phyloP scores from a whole-genome alignment of 2,797 vertebrate species.

The Hippocampus kuda region DNA sequence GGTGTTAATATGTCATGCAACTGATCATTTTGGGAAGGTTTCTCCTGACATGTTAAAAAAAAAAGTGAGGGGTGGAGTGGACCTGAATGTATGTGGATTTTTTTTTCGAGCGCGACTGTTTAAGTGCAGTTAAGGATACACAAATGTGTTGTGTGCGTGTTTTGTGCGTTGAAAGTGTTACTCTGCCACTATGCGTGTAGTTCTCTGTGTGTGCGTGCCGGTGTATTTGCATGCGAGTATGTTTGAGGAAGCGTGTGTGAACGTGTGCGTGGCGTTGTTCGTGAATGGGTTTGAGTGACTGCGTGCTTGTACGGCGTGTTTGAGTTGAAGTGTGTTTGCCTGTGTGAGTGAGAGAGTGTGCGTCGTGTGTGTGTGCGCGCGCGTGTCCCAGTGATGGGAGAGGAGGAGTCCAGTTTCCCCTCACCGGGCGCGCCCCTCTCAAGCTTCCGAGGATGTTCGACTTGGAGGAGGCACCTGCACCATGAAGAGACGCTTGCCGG shows the following conservation, averaged over 20 bases:
- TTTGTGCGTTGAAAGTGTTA: too few species aligned
- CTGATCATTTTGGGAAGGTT: background rate
- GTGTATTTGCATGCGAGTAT: background rate
- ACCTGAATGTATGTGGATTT: background rate
- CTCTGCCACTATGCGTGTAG: background rate
- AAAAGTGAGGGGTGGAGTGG: background rate
- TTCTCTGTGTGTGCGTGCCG: background rate
- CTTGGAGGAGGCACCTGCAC: slow-evolving; percentile 50
- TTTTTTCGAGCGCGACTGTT: background rate
- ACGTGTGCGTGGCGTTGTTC: background rate
- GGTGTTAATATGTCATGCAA: background rate
- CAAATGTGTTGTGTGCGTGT: too few species aligned
- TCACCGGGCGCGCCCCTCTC: slow-evolving; percentile 42
- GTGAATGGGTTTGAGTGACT: too few species aligned
- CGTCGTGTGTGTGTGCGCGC: background rate
- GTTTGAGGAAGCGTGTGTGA: background rate
- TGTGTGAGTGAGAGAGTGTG: slow-evolving; percentile 25
- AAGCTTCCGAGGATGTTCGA: slow-evolving; percentile 40
- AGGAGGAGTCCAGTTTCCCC: slow-evolving; percentile 62
- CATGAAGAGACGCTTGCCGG: slow-evolving; percentile 49
- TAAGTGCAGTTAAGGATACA: too few species aligned
- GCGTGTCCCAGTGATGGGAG: slow-evolving; percentile 45
- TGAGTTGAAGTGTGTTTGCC: too few species aligned
- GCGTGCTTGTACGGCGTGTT: too few species aligned
- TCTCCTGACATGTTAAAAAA: background rate